A percentile compares a stretch with the other conserved stretches of the same genome.
These are phyloP conservation scores for Chymomyza costata DNA, from an alignment of 1,140 invertebrate species.

Conservation along the genomic window DNA sequence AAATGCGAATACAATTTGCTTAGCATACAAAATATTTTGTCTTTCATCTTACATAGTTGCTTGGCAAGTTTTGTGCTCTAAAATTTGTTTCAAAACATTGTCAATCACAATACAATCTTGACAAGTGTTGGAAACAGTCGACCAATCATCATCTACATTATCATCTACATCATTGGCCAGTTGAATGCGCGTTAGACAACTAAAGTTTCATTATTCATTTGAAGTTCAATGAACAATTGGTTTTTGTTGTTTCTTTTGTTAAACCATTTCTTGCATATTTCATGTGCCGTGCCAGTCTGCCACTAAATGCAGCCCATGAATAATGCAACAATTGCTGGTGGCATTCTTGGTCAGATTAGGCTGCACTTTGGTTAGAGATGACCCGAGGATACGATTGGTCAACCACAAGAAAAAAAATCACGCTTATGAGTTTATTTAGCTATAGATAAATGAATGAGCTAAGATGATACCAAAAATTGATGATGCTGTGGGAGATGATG, in stretches of 20 bases:
- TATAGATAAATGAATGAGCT: too few relatives aligned
- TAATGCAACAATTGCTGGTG: constrained; percentile 15
- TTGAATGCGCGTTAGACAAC: constrained; percentile 17
- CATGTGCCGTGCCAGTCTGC: constrained; percentile 33
- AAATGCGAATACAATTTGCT: constrained; percentile 20
- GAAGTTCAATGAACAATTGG: constrained; percentile 25
- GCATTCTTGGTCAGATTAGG: too few relatives aligned
- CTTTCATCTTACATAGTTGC: constrained; percentile 1
- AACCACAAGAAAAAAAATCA: too few relatives aligned
- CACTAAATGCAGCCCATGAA: constrained; percentile 30
- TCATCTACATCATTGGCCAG: too few relatives aligned
- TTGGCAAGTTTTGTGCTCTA: constrained; percentile 24
- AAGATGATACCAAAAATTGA: too few relatives aligned
- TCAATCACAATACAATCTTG: constrained; percentile 28
- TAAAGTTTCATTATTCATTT: constrained; percentile 48
- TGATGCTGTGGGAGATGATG: too few relatives aligned
- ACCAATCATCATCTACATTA: too few relatives aligned
- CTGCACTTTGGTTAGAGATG: too few relatives aligned
- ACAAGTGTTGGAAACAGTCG: not conserved
- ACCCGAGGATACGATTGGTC: too few relatives aligned
- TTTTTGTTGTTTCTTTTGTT: constrained; percentile 17
- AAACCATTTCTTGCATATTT: constrained; percentile 36
- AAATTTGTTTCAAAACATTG: constrained; percentile 35
- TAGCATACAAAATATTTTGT: constrained; percentile 20
- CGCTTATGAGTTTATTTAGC: too few relatives aligned